Conservation (phyloP, 2,797 vertebrate genomes). For the Rhinoraja longicauda region DNA sequence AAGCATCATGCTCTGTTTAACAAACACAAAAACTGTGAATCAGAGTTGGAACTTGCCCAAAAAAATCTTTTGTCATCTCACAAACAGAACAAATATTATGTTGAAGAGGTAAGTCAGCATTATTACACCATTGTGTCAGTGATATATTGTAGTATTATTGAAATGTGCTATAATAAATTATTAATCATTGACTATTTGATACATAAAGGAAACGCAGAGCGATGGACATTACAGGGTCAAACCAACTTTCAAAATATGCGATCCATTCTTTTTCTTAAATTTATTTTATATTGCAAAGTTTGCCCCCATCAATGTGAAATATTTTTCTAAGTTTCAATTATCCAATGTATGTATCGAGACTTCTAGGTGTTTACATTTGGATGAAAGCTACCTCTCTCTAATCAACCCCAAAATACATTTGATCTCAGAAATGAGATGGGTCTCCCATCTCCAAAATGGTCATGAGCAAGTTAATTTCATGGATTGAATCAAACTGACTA, state of each 20-base stretch:
- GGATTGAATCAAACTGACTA: too few relatives aligned
- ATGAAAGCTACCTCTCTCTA: background rate
- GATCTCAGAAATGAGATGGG: background rate
- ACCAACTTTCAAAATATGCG: background rate
- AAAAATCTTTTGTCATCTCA: constrained; percentile 43
- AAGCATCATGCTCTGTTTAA: constrained; percentile 45
- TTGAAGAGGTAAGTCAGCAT: constrained; percentile 44
- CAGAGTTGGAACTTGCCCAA: constrained; percentile 42
- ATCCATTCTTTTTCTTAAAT: background rate
- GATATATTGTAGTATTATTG: background rate
- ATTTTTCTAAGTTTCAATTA: background rate
- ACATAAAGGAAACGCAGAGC: background rate
- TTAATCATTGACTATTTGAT: background rate
- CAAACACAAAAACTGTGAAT: constrained; percentile 39
- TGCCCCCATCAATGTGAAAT: background rate
- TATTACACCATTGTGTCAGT: background rate
- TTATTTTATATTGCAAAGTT: background rate
- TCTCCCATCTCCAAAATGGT: background rate
- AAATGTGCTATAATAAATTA: background rate
- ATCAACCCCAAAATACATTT: background rate
- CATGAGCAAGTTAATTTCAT: background rate
- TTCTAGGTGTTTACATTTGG: background rate
- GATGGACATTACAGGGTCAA: background rate
- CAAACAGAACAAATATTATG: constrained; percentile 41
- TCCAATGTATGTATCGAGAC: background rate